phyloP scores from a whole-genome alignment of 2,797 vertebrate genomes.

The Ispidina lecontei region DNA sequence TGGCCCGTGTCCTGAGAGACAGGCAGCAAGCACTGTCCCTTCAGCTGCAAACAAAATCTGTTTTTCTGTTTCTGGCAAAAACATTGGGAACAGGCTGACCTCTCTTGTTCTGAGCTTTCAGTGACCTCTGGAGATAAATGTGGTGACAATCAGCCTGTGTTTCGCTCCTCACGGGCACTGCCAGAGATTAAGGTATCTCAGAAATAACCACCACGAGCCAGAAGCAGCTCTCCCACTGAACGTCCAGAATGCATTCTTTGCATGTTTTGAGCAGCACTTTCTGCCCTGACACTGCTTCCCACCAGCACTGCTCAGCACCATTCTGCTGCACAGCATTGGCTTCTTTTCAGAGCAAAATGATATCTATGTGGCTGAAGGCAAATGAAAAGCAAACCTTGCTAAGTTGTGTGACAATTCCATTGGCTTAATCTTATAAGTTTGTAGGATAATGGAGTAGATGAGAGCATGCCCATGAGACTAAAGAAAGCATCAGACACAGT shows the following conservation, averaged over 20 bases:
- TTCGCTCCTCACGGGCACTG: slow-evolving; percentile 27
- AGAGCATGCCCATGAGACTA: background rate
- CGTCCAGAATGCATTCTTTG: slow-evolving; percentile 40
- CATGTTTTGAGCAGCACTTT: slow-evolving; percentile 35
- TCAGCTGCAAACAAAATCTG: slow-evolving; percentile 33
- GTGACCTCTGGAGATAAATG: slow-evolving; percentile 67
- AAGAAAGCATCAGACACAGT: background rate
- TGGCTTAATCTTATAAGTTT: background rate
- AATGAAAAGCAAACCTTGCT: background rate
- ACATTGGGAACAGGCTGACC: slow-evolving; percentile 71
- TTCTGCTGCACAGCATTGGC: background rate
- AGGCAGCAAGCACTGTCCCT: slow-evolving; percentile 1
- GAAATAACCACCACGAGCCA: slow-evolving; percentile 60
- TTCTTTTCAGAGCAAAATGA: background rate
- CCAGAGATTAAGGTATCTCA: slow-evolving; percentile 72
- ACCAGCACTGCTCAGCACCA: background rate
- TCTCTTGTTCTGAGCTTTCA: slow-evolving; percentile 72
- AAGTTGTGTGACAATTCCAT: background rate
- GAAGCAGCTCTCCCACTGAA: slow-evolving; percentile 42
- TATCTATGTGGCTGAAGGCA: background rate
- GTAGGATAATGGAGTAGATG: background rate
- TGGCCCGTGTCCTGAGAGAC: background rate
- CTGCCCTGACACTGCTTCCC: background rate
- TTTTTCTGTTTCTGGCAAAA: slow-evolving; percentile 71
- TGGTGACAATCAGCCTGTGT: slow-evolving; percentile 42